Conservation (phyloP, 2,888 invertebrate genomes). For the Arenicola marina region DNA sequence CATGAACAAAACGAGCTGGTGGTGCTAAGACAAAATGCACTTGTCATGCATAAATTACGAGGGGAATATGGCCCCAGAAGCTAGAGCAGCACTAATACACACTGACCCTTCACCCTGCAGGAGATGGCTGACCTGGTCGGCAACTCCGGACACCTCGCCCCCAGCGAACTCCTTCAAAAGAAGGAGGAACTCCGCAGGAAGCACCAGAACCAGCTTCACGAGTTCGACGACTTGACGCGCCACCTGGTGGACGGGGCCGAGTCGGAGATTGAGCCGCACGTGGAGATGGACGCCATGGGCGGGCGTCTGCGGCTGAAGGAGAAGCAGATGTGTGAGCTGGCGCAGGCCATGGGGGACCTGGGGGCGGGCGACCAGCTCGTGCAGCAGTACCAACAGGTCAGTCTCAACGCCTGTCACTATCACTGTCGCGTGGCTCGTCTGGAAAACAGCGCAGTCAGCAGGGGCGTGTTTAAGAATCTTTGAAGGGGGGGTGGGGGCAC, state of each 20-base stretch:
- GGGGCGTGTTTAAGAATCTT: too few relatives aligned
- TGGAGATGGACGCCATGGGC: conserved; percentile 47
- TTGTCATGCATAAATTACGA: too few relatives aligned
- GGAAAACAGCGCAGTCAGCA: too few relatives aligned
- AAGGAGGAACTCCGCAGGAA: conserved; percentile 46
- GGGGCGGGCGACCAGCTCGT: conserved; percentile 42
- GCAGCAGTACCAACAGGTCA: conserved; percentile 40
- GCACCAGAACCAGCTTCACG: conserved; percentile 47
- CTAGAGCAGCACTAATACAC: too few relatives aligned
- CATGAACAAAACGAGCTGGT: too few relatives aligned
- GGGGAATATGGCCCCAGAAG: too few relatives aligned
- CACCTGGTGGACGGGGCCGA: conserved; percentile 43
- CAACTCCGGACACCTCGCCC: conserved; percentile 44
- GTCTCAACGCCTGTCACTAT: too few relatives aligned
- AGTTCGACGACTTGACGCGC: conserved; percentile 50
- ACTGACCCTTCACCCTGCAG: too few relatives aligned
- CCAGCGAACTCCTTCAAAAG: conserved; percentile 43
- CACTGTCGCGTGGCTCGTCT: too few relatives aligned
- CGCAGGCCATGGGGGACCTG: conserved; percentile 49
- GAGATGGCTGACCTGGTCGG: conserved; percentile 52
- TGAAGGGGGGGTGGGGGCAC: too few relatives aligned
- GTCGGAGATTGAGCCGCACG: conserved; percentile 40
- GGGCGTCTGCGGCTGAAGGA: conserved; percentile 50
- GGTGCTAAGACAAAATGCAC: too few relatives aligned
- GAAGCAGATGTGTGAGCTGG: conserved; percentile 51